phyloP scores from a whole-genome alignment of 2,797 vertebrate genomes.

The Linurgus olivaceus region DNA sequence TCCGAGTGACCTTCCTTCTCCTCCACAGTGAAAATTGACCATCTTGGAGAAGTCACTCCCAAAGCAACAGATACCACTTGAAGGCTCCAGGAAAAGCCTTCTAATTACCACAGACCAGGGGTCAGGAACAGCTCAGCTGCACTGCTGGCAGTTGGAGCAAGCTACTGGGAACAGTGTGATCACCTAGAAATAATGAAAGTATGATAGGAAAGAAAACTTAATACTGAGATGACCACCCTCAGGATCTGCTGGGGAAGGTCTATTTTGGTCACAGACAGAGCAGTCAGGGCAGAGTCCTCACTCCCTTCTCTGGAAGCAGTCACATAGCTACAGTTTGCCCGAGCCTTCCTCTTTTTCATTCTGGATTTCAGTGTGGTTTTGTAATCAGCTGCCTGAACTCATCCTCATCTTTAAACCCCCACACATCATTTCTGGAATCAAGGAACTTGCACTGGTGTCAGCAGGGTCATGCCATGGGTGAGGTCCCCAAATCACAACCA shows the following conservation, averaged over 20 bases:
- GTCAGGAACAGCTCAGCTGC: neutral
- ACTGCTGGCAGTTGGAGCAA: neutral
- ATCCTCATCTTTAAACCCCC: neutral
- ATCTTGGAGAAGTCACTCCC: neutral
- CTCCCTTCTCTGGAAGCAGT: neutral
- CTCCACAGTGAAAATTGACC: neutral
- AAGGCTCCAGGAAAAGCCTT: neutral
- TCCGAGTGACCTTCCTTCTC: neutral
- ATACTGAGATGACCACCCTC: neutral
- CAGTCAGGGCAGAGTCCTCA: neutral
- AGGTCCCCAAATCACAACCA: neutral
- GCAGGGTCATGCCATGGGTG: neutral
- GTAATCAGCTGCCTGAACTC: neutral
- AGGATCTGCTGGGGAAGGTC: neutral
- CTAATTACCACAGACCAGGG: neutral
- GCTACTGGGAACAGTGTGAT: neutral
- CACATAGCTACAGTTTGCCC: neutral
- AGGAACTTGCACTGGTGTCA: neutral
- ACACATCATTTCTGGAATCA: neutral
- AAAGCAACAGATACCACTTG: neutral
- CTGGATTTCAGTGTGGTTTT: neutral
- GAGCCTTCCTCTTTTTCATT: neutral
- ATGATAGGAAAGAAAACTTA: neutral
- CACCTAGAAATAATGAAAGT: neutral
- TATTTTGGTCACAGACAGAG: neutral